A percentile compares a stretch with the other conserved stretches of the same genome.
Evolutionary conservation across 2,888 invertebrate species (phyloP).

Genomic region (Melanotus villosus): DNA sequence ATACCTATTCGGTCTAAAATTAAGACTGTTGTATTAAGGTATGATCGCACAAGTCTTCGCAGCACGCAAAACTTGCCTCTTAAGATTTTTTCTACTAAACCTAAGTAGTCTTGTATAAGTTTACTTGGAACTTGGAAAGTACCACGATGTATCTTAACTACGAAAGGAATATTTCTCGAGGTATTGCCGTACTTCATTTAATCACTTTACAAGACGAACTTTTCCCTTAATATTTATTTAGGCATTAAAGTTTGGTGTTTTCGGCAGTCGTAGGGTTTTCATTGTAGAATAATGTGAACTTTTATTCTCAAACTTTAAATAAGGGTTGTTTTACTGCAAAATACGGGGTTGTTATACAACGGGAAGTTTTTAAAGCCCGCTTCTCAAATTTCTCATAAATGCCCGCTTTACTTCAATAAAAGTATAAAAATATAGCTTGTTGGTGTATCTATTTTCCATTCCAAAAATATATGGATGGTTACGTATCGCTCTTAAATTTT

Average conservation of each 20-base stretch:
- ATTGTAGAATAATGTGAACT: background rate
- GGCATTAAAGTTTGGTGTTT: background rate
- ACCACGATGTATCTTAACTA: background rate
- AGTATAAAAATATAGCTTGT: too few species aligned
- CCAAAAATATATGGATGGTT: too few species aligned
- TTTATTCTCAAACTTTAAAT: background rate
- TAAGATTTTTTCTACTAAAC: background rate
- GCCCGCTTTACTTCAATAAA: too few species aligned
- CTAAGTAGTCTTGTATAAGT: background rate
- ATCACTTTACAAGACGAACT: background rate
- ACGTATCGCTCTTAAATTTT: too few species aligned
- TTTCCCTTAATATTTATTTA: conserved; percentile 2
- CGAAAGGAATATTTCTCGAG: background rate
- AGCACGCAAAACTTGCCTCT: background rate
- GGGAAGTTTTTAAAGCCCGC: too few species aligned
- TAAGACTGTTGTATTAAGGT: too few species aligned
- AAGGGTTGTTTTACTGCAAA: background rate
- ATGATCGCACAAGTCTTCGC: too few species aligned
- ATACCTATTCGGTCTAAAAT: too few species aligned
- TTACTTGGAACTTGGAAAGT: background rate
- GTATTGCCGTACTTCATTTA: background rate
- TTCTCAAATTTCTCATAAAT: too few species aligned
- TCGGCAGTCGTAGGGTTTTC: background rate
- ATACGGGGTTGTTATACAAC: background rate
- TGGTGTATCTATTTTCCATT: too few species aligned